Conservation (phyloP, 1,140 invertebrate genomes). For the Drosophila sucinea region DNA sequence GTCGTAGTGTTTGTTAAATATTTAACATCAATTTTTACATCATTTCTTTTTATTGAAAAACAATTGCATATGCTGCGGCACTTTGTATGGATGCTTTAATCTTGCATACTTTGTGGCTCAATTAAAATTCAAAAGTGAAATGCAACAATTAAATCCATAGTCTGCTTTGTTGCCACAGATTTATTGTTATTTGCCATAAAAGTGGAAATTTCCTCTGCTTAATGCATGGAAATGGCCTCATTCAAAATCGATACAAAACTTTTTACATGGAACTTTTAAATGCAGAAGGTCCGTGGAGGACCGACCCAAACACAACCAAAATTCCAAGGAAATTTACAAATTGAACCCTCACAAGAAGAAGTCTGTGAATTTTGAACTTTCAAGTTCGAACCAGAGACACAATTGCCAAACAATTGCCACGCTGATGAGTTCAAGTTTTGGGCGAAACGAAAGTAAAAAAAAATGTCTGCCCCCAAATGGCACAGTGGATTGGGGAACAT, state of each 20-base stretch:
- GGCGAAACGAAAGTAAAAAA: conserved; percentile 36
- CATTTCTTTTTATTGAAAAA: background rate
- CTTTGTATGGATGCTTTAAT: background rate
- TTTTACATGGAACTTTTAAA: background rate
- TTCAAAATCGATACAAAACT: background rate
- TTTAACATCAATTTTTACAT: conserved; percentile 6
- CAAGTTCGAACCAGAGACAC: conserved; percentile 12
- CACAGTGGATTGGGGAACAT: conserved; percentile 19
- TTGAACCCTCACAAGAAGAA: background rate
- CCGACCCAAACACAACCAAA: background rate
- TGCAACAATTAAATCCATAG: background rate
- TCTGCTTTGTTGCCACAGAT: background rate
- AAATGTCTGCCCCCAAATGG: background rate
- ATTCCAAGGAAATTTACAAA: background rate
- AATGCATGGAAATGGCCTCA: background rate
- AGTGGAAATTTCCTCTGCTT: background rate
- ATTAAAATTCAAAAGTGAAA: background rate
- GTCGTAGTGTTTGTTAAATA: background rate
- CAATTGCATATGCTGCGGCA: background rate
- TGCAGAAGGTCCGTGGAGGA: background rate
- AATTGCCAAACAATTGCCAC: conserved; percentile 41
- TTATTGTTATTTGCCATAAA: background rate
- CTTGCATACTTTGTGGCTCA: background rate
- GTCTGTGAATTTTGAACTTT: conserved; percentile 20
- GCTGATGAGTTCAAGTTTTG: conserved; percentile 37